Evolutionary conservation across 1,140 invertebrate genomes (phyloP).

Genomic region (Asobara japonica): DNA sequence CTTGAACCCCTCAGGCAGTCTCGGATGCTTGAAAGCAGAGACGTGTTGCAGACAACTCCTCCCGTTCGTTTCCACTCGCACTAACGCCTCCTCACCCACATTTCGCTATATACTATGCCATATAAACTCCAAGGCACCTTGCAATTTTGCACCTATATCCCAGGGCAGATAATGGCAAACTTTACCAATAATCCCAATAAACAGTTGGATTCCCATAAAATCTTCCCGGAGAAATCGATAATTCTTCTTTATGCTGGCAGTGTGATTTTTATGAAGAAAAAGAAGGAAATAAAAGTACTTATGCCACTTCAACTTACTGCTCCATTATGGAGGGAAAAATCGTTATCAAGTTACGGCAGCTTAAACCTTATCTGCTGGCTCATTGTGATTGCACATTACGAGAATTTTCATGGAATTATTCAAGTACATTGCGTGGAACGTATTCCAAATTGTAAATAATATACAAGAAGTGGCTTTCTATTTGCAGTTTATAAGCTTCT

Average conservation of each 20-base stretch:
- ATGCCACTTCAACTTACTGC: too few relatives aligned
- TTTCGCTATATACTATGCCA: background rate
- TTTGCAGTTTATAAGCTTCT: too few relatives aligned
- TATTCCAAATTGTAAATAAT: too few relatives aligned
- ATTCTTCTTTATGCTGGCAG: background rate
- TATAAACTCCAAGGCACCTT: background rate
- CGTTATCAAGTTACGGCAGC: too few relatives aligned
- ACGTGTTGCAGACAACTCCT: conserved; percentile 65
- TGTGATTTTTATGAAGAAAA: background rate
- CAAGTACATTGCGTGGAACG: too few relatives aligned
- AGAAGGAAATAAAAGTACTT: too few relatives aligned
- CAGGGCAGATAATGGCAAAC: background rate
- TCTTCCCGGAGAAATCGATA: background rate
- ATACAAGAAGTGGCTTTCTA: too few relatives aligned
- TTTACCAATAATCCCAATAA: background rate
- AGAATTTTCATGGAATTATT: too few relatives aligned
- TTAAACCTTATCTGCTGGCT: too few relatives aligned
- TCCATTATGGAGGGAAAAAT: too few relatives aligned
- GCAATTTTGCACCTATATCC: background rate
- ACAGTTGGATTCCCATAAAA: background rate
- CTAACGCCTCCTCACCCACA: background rate
- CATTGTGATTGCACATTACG: too few relatives aligned
- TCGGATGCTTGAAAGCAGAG: conserved; percentile 65
- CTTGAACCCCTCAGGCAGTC: conserved; percentile 62
- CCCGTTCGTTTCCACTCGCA: conserved; percentile 43